Conservation (phyloP, 2,113 vertebrate species). For the Dasypus novemcinctus region DNA sequence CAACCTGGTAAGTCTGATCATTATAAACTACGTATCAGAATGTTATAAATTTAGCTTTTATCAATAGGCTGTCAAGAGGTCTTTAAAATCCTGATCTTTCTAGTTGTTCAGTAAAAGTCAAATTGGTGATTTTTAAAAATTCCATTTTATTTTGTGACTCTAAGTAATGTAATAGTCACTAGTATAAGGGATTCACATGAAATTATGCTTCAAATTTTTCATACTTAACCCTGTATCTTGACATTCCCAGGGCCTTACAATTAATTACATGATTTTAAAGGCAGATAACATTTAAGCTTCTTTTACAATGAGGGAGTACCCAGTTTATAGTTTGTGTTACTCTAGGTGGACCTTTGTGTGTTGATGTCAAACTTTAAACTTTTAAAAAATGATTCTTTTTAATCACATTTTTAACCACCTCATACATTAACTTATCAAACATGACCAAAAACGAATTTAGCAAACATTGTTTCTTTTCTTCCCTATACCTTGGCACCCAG, state of each 20-base stretch:
- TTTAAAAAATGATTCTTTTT: background rate
- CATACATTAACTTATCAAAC: background rate
- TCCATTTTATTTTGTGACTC: background rate
- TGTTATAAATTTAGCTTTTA: background rate
- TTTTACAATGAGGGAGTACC: background rate
- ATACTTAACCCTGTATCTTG: background rate
- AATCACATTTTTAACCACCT: background rate
- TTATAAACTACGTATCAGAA: constrained; percentile 7
- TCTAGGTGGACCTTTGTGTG: background rate
- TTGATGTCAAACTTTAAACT: too few relatives aligned
- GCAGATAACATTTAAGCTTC: background rate
- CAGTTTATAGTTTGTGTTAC: background rate
- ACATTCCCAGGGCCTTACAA: background rate
- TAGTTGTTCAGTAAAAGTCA: background rate
- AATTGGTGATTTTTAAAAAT: constrained; percentile 6
- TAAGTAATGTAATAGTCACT: background rate
- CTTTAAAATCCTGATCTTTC: background rate
- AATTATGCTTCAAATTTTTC: background rate
- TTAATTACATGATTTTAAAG: background rate
- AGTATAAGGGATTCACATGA: background rate
- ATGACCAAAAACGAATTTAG: background rate
- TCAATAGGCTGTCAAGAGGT: background rate
- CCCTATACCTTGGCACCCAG: background rate
- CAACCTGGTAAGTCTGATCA: constrained; percentile 82
- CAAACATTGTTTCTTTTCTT: background rate